Base-by-base conservation (phyloP, 2,888 invertebrate genomes). In the Athalia cordata region DNA sequence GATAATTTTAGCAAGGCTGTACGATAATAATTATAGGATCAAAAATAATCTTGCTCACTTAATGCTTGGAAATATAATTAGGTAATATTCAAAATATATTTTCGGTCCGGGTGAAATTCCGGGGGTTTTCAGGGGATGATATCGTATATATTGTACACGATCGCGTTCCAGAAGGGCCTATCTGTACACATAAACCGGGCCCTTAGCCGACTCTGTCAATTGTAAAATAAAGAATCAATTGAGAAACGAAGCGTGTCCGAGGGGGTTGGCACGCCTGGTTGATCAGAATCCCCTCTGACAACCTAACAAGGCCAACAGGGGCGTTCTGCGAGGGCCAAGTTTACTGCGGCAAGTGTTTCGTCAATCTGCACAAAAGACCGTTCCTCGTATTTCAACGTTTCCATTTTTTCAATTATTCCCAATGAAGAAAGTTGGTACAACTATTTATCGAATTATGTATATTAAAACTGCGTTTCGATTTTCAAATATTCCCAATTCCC, bases 211-310 rank as follows among this genome's bases (percentile, higher is more conserved):
- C 68, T 80, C 81, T 80, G 82, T 84, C 84, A 83, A 87, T 89
- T 89, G 89, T 89, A 89, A 89, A 89, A 89, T 89, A 89, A 89
- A 89, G 89, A 89, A 89, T 89, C 88, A 89, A 89, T 89, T 84
- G 89, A 85, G 88, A 88, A 89, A 89, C 89, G 89, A 89, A 88
- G 89, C 89, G 87, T 88, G 86, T 82, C 86, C 82, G 81, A 72
- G 77, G 83, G 84, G 84, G 83, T 83, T 81, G 81, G 81, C 83
- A 87, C 85, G 89, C 85, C 86, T 87, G 85, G 88, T 87, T 87
- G 88, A 84, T 84, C 85, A 84, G 85, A 81, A 85, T 87, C 87
- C 88, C 88, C 87, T 86, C 75, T 64, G 75, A 75, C 75, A 83
- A 84, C 82, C 86, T 89, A 89, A 89, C 88, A 87, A 88, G 89